Evolutionary conservation across 2,113 vertebrate genomes (phyloP).

Genomic region (Chelonoidis abingdonii): DNA sequence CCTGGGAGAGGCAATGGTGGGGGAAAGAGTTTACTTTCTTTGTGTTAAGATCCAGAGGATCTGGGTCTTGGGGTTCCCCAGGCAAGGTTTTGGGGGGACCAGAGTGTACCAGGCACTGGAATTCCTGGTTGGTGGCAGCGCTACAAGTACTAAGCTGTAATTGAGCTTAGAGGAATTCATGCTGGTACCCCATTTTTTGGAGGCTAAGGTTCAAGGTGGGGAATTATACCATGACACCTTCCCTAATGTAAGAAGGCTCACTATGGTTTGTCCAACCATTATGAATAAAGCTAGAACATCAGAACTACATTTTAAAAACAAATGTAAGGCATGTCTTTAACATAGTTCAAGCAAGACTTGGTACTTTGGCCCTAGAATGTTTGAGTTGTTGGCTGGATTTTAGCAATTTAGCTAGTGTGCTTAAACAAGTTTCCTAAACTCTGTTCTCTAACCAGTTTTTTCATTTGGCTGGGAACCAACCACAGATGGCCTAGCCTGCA

Average conservation of each 20-base stretch:
- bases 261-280: not conserved
- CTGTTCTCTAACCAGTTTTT: not conserved
- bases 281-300: accelerated
- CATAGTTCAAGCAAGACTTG: not conserved
- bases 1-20: too few species aligned
- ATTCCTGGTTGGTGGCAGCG: too few species aligned
- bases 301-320: not conserved
- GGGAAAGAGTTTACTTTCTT: too few species aligned
- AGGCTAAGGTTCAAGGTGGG: too few species aligned
- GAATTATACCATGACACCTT: too few species aligned
- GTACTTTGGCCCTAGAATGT: not conserved
- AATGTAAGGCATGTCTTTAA: not conserved
- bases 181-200: too few species aligned
- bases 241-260: not conserved
- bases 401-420: not conserved
- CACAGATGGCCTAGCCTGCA: not conserved
- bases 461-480: not conserved
- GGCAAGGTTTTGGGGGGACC: too few species aligned
- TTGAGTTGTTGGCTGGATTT: not conserved
- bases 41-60: too few species aligned
- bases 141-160: too few species aligned
- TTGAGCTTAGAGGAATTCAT: too few species aligned
- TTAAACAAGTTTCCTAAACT: not conserved
- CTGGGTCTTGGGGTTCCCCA: too few species aligned
- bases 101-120: too few species aligned